Evolutionary conservation across 2,113 vertebrate genomes (phyloP).

Genomic region (Phylloscopus whistleri): DNA sequence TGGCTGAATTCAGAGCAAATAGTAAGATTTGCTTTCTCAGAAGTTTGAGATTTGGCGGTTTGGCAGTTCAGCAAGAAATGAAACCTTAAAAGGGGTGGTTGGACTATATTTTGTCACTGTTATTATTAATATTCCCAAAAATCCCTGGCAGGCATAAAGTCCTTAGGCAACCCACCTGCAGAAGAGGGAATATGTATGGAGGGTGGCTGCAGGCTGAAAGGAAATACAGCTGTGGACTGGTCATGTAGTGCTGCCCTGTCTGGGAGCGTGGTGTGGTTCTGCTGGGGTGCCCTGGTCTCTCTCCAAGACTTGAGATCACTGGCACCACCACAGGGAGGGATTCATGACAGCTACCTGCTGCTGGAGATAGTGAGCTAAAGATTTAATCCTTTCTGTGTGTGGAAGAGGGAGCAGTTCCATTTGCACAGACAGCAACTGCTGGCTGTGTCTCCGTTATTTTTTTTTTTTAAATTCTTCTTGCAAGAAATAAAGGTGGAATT

Average conservation of each 20-base stretch:
- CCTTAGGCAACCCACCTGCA: neutral
- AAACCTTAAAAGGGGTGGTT: neutral
- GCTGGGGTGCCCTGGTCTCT: neutral
- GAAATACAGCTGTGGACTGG: neutral
- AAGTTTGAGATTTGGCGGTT: neutral
- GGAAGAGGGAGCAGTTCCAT: neutral
- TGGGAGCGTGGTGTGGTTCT: accelerated
- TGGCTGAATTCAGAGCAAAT: conserved; percentile 13
- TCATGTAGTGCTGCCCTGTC: neutral
- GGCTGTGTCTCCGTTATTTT: neutral
- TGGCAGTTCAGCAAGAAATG: neutral
- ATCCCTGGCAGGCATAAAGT: neutral
- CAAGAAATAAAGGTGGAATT: neutral
- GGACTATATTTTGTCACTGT: neutral
- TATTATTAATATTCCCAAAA: neutral
- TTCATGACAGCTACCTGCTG: neutral
- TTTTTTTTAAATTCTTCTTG: neutral
- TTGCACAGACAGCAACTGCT: neutral
- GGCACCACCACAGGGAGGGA: neutral
- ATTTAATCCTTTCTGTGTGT: neutral
- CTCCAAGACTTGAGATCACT: neutral
- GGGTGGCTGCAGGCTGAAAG: neutral
- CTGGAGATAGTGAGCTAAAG: neutral
- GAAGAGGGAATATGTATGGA: neutral
- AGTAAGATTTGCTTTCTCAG: neutral